A percentile compares a stretch with the other conserved stretches of the same genome.
Evolutionary conservation across 2,797 vertebrate genomes (phyloP).

Genomic region (Chrysocyon brachyurus): DNA sequence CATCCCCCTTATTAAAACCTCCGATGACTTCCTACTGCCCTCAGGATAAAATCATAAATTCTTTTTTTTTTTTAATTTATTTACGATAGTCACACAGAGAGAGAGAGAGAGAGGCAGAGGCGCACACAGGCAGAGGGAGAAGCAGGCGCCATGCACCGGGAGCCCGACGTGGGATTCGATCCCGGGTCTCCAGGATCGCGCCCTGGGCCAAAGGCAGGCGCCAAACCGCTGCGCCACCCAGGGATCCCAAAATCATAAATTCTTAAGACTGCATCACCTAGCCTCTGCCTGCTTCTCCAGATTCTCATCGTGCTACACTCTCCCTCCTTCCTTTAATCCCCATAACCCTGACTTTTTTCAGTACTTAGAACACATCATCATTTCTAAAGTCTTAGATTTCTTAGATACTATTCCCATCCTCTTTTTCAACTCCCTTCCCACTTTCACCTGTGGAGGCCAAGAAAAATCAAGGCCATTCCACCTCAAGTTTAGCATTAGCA

Average conservation of each 20-base stretch:
- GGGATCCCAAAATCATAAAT: slow-evolving; percentile 8
- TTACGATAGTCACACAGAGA: too few relatives aligned
- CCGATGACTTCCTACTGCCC: not conserved
- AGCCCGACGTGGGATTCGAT: too few relatives aligned
- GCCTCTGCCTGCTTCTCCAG: not conserved
- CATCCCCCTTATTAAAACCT: not conserved
- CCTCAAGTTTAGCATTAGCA: too few relatives aligned
- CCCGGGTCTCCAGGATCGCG: too few relatives aligned
- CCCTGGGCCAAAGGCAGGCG: too few relatives aligned
- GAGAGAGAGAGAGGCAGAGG: too few relatives aligned
- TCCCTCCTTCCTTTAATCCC: not conserved
- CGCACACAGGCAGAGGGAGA: too few relatives aligned
- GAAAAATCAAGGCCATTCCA: too few relatives aligned
- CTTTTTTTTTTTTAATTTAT: too few relatives aligned
- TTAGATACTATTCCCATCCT: not conserved
- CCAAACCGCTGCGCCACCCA: too few relatives aligned
- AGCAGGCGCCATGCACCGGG: too few relatives aligned
- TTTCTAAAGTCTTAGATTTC: slow-evolving; percentile 16
- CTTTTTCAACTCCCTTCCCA: not conserved
- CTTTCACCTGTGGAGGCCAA: not conserved
- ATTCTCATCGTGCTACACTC: not conserved
- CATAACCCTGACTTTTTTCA: not conserved
- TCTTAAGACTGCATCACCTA: not conserved
- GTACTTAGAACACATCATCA: not conserved
- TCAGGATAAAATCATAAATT: not conserved